Percentiles rank a stretch among this genome's conserved stretches.
Evolutionary conservation across 2,113 vertebrate species (phyloP).

Genomic region (Thamnophis sirtalis): DNA sequence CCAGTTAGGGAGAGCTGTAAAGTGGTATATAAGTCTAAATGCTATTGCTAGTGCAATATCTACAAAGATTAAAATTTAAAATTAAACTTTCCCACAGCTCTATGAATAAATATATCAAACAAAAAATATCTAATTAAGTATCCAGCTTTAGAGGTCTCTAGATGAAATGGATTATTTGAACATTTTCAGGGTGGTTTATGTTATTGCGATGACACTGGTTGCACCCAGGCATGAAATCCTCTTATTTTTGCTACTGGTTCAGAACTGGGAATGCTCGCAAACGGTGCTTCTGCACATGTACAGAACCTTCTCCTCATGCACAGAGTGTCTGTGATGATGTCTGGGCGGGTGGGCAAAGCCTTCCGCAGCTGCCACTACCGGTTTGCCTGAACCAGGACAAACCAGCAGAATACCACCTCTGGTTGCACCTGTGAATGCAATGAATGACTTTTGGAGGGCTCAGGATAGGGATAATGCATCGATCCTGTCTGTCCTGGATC

Average conservation of each 20-base stretch:
- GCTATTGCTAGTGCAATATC: not conserved
- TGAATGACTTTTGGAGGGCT: not conserved
- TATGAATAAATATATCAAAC: not conserved
- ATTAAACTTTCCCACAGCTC: not conserved
- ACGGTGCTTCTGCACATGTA: too few relatives aligned
- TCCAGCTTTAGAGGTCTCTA: not conserved
- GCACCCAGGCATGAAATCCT: not conserved
- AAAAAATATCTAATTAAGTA: not conserved
- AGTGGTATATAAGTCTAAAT: too few relatives aligned
- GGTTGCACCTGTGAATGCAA: not conserved
- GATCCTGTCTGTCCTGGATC: not conserved
- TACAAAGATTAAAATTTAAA: not conserved
- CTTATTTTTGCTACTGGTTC: too few relatives aligned
- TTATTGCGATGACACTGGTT: not conserved
- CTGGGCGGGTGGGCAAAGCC: too few relatives aligned
- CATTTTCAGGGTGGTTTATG: not conserved
- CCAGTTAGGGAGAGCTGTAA: too few relatives aligned
- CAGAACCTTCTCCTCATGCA: too few relatives aligned
- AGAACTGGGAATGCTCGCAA: too few relatives aligned
- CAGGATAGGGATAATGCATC: not conserved
- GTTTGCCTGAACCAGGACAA: too few relatives aligned
- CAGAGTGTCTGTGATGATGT: too few relatives aligned
- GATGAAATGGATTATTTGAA: not conserved
- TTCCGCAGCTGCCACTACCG: too few relatives aligned
- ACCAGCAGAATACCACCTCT: not conserved